Conservation (phyloP, 2,888 invertebrate species). For the Branchipolynoe longqiensis region DNA sequence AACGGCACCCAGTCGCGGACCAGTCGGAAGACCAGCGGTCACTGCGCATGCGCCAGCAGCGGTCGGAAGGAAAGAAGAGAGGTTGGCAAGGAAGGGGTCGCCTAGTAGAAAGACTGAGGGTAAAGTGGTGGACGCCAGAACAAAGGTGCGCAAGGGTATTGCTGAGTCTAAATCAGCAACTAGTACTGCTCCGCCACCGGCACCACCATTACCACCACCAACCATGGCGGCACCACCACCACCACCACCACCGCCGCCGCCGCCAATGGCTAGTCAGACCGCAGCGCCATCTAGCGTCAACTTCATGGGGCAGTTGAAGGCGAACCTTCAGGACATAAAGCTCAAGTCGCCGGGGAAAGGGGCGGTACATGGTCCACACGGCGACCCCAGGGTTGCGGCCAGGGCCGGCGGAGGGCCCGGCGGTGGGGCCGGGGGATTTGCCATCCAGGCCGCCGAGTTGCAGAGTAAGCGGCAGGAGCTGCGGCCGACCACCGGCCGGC, state of each 20-base stretch:
- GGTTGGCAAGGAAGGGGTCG: background rate
- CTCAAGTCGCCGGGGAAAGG: background rate
- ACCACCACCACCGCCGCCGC: constrained; percentile 50
- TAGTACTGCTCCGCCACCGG: constrained; percentile 64
- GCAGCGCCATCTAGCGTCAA: background rate
- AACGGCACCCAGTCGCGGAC: background rate
- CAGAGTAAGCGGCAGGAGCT: constrained; percentile 71
- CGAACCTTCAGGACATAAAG: background rate
- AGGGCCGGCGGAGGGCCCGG: background rate
- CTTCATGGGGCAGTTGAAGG: constrained; percentile 23
- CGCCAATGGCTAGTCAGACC: background rate
- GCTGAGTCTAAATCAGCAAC: background rate
- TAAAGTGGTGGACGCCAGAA: no score
- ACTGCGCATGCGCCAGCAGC: no score
- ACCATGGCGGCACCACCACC: background rate
- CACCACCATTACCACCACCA: constrained; percentile 66
- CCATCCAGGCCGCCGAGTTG: constrained; percentile 71
- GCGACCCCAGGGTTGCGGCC: background rate
- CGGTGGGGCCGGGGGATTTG: background rate
- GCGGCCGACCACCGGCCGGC: constrained; percentile 70
- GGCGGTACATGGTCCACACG: no score
- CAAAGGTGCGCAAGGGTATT: background rate
- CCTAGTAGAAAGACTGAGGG: no score
- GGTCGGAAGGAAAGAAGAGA: background rate
- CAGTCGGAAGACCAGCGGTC: background rate